Evolutionary conservation across 2,888 invertebrate species (phyloP), one percentile per base, ranked within the genome.

Genomic region (Molanna angustata): DNA sequence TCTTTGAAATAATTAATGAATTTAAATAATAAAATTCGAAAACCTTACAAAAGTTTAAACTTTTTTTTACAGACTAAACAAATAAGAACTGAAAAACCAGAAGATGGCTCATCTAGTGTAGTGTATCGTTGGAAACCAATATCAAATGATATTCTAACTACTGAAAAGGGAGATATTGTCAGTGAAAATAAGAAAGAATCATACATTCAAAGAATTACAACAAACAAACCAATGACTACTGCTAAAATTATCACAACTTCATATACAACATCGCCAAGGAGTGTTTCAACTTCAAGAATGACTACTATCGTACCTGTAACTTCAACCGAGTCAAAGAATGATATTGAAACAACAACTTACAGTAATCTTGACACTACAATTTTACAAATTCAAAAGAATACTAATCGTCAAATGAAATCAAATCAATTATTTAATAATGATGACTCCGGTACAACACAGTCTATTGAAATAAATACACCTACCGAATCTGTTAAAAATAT

Each of bases 11-110:
- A n/a, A n/a, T n/a, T n/a, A n/a, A n/a, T n/a, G n/a, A n/a, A n/a
- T n/a, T n/a, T n/a, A n/a, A n/a, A n/a, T n/a, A n/a, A n/a, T n/a
- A n/a, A n/a, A n/a, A n/a, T n/a, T n/a, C n/a, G n/a, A n/a, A n/a
- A n/a, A n/a, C n/a, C n/a, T n/a, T n/a, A n/a, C n/a, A 7, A 27
- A 27, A 18, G 11, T 42, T 46, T 62, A 61, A 54, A 60, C 57
- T 60, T 41, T 42, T 39, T 52, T 56, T 78, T 76, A 60, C 74
- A 79, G 79, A 79, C 79, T 54, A 70, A 77, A 68, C 69, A 74
- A 72, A 78, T 79, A 60, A 70, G 76, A 55, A 78, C 77, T 18
- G 76, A 77, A 68, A 76, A 68, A 61, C 76, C 77, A 52, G 66
- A 61, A 59, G 70, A 72, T 60, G 73, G 68, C 60, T 70, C 64